Evolutionary conservation across 2,113 vertebrate species (phyloP).

Genomic region (Desmodus rotundus): DNA sequence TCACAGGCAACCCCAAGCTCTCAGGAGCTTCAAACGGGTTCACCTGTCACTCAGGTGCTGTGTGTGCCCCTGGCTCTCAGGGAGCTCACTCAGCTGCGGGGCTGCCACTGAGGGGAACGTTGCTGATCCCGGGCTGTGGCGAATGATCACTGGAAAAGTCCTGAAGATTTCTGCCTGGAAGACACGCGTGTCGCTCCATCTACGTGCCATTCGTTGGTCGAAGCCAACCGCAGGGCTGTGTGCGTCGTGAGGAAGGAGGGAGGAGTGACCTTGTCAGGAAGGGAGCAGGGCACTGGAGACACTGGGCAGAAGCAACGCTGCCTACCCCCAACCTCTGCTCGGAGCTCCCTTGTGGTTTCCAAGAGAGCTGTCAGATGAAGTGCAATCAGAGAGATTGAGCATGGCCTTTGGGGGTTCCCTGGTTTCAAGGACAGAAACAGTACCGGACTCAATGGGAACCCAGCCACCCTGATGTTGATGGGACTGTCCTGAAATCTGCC

Average conservation of each 20-base stretch:
- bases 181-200: background rate
- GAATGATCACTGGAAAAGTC: background rate
- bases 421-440: background rate
- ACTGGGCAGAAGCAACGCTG: background rate
- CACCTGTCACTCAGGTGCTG: background rate
- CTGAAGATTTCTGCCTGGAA: background rate
- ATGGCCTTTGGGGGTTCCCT: background rate
- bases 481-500: background rate
- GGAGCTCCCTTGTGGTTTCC: background rate
- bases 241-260: background rate
- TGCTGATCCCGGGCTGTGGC: background rate
- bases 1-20: background rate
- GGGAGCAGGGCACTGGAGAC: background rate
- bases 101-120: no score
- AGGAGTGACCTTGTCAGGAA: background rate
- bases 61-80: background rate
- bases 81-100: no score
- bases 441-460: background rate
- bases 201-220: background rate
- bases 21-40: background rate
- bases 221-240: background rate
- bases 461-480: background rate
- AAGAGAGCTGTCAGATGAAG: background rate
- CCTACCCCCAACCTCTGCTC: background rate
- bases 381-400: background rate